A percentile compares a stretch with the other conserved stretches of the same genome.
These are phyloP conservation scores for Hydractinia echinata DNA, from an alignment of 30 jellyfish, hydroid and myxozoan species.

Conservation along the genomic window DNA sequence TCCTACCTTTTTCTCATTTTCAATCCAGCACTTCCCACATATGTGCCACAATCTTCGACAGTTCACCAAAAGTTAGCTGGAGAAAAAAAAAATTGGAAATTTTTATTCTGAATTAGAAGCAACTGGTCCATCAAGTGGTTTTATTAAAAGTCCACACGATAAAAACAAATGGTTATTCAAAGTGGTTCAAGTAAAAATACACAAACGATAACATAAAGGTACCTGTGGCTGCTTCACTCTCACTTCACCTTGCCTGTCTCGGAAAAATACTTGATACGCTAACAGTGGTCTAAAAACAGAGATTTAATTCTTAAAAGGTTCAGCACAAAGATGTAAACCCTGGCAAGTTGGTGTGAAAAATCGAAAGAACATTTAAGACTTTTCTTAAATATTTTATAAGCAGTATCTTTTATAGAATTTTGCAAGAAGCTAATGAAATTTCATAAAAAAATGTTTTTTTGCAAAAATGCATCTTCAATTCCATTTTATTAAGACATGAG, in stretches of 20 bases:
- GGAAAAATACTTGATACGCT: slow-evolving; percentile 86
- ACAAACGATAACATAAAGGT: background rate
- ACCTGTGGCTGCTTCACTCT: slow-evolving; percentile 72
- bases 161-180: too few relatives aligned
- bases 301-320: too few relatives aligned
- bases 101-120: too few relatives aligned
- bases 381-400: background rate
- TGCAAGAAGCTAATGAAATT: background rate
- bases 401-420: background rate
- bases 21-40: slow-evolving; percentile 64
- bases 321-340: background rate
- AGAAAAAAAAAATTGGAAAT: background rate
- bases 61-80: slow-evolving; percentile 85
- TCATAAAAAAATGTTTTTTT: background rate
- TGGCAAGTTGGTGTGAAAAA: too few relatives aligned
- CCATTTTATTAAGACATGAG: background rate
- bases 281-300: slow-evolving; percentile 82
- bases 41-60: slow-evolving; percentile 68
- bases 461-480: background rate
- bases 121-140: too few relatives aligned
- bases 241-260: slow-evolving; percentile 70
- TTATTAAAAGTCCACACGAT: too few relatives aligned
- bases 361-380: too few relatives aligned
- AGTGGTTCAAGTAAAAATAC: too few relatives aligned
- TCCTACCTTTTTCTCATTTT: slow-evolving; percentile 64